Base-by-base conservation (phyloP, 2,888 invertebrate species). In the Dryobotodes eremita region DNA sequence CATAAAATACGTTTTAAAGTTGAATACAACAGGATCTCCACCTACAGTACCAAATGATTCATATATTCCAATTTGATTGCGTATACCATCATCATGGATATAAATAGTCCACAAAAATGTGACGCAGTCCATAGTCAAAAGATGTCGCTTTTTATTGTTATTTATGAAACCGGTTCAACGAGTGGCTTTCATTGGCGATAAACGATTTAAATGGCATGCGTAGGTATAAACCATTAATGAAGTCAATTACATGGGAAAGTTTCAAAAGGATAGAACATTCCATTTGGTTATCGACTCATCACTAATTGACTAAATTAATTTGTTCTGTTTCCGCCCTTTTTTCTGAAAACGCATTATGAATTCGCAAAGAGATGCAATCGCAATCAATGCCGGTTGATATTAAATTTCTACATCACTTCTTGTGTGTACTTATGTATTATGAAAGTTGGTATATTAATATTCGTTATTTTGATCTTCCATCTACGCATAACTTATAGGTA, bases 91-190 rank as follows among this genome's bases (percentile, higher is more conserved):
- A 77, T 82, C 86, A 80, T 71, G 61, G 50, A 75, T 87, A 87
- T 78, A 88, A 86, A 88, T 88, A 87, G 77, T 74, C n/a, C 71
- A 65, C 76, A 70, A 80, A 83, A 78, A 84, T 76, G 69, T 81
- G 68, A 75, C 75, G 64, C 72, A 68, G 71, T 26, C 68, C 68
- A 71, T 72, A 82, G 78, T 76, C 77, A 77, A 83, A 78, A 88
- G 83, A 83, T 83, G 81, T 80, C 59, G 75, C 70, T 74, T 77
- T 79, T 86, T 87, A 77, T 88, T 88, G 68, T 83, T 85, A 85
- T 80, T 83, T 79, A 80, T 72, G 72, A 66, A 86, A 87, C 88
- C 77, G 74, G 87, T 87, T 71, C 66, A 42, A 64, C 66, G 70
- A 78, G 71, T 85, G 78, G 64, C 70, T 76, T 80, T 85, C 78